Evolutionary conservation across 2,113 vertebrate genomes (phyloP).

Genomic region (Coturnix japonica): DNA sequence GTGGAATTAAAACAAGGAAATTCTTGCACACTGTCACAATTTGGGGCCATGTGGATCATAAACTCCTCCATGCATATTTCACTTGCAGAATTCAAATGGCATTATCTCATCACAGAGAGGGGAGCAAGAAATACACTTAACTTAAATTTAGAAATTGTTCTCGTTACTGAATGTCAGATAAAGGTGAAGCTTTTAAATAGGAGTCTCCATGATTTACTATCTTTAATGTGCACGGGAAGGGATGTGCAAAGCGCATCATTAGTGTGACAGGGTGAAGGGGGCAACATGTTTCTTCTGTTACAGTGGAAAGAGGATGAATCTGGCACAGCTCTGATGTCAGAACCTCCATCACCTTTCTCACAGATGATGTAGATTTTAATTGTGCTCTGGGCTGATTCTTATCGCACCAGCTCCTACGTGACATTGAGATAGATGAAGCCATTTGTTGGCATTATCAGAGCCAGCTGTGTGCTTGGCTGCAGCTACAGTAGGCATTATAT

Average conservation of each 20-base stretch:
- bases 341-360: constrained; percentile 83
- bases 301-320: constrained; percentile 76
- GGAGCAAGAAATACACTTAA: constrained; percentile 57
- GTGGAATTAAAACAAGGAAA: constrained; percentile 73
- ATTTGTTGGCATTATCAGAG: constrained; percentile 89
- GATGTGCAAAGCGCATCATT: constrained; percentile 74
- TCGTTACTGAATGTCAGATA: constrained; percentile 77
- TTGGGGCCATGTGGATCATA: constrained; percentile 72
- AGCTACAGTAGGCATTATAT: constrained; percentile 85
- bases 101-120: constrained; percentile 63
- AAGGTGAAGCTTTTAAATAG: constrained; percentile 76
- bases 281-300: constrained; percentile 76
- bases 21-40: constrained; percentile 72
- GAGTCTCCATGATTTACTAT: constrained; percentile 77
- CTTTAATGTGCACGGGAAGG: constrained; percentile 71
- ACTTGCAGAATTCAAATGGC: constrained; percentile 53
- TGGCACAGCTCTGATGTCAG: constrained; percentile 81
- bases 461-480: constrained; percentile 89
- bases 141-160: constrained; percentile 71
- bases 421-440: constrained; percentile 89
- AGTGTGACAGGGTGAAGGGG: constrained; percentile 79
- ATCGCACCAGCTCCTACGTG: constrained; percentile 81
- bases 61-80: constrained; percentile 70
- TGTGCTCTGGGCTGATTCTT: constrained; percentile 78
- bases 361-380: constrained; percentile 86